Evolutionary conservation across 2,113 vertebrate genomes (phyloP), one percentile per base, ranked within the genome.

Genomic region (Heterotis niloticus): DNA sequence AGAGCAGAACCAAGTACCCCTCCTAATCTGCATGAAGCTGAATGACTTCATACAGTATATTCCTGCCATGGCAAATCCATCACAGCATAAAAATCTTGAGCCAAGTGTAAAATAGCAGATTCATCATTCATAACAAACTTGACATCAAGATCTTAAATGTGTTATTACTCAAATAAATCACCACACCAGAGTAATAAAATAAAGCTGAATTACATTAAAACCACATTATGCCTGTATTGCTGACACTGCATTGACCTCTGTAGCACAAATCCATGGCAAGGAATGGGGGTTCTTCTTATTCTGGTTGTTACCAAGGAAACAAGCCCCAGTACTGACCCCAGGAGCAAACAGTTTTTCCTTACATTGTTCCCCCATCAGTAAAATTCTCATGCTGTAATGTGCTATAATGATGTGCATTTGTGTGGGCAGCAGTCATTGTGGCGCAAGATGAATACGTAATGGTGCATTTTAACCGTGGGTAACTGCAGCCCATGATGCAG

Each of bases 241-340:
- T 57, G n/a, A 57, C 71, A 74, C 54, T 28, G 52, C 23, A 57
- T 57, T 54, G 71, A 52, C 51, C 52, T 44, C 26, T 74, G 71
- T 54, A 17, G 52, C 56, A 74, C 71, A 74, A 59, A 57, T 5
- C 71, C 71, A 57, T 74, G 71, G 52, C 10, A 23, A 57, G 20
- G 52, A 57, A 51, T 74, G 71, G 71, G 10, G 71, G 17, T 20
- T 57, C 54, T 59, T 4, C 54, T 74, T 54, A 51, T 74, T 54
- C 13, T 54, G 26, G 71, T 14, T 28, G 71, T 74, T 57, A 54
- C 26, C 71, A 74, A 74, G 71, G 71, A 57, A 59, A 74, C 71
- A 74, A 57, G 71, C 17, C 71, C 71, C 24, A 59, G 71, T 23
- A 74, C 23, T 74, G 71, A 74, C 71, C 71, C 71, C 56, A 59